Conservation (phyloP, 1,140 invertebrate genomes). For the Scaptomyza pallida region DNA sequence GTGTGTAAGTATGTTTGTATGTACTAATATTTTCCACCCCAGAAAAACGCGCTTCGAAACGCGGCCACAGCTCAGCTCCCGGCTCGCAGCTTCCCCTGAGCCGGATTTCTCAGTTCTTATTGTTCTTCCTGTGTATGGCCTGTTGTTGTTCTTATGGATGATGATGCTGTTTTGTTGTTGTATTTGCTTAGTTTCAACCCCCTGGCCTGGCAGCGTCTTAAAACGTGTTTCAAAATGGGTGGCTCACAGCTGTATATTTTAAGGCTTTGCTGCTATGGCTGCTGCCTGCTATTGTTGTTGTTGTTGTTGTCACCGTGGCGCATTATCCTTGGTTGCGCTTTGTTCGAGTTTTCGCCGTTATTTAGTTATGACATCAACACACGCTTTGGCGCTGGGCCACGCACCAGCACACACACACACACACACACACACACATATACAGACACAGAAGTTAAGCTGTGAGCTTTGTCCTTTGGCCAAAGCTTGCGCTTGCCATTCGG, state of each 20-base stretch:
- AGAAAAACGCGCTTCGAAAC: conserved; percentile 55
- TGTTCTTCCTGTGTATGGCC: conserved; percentile 2
- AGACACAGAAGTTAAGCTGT: conserved; percentile 5
- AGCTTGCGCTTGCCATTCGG: too few species aligned
- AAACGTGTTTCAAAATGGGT: conserved; percentile 69
- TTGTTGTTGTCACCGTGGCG: conserved; percentile 37
- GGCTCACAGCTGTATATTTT: conserved; percentile 45
- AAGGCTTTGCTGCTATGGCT: conserved; percentile 12
- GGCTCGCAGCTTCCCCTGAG: conserved; percentile 61
- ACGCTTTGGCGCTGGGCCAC: conserved; percentile 49
- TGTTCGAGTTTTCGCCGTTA: conserved; percentile 42
- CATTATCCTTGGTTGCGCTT: conserved; percentile 40
- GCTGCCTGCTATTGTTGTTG: conserved; percentile 6
- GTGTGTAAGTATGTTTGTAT: conserved; percentile 12
- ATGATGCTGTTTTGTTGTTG: conserved; percentile 20
- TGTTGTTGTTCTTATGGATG: background rate
- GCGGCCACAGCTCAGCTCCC: conserved; percentile 50
- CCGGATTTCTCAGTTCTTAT: conserved; percentile 43
- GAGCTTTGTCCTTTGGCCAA: conserved; percentile 65
- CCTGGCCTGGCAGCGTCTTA: conserved; percentile 46
- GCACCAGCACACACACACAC: conserved; percentile 7
- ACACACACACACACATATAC: conserved; percentile 22
- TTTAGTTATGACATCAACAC: conserved; percentile 74
- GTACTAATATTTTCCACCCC: conserved; percentile 63
- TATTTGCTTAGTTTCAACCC: conserved; percentile 48